Percentiles rank a stretch among this genome's conserved stretches.
These are phyloP conservation scores for Alces alces DNA, from an alignment of 2,113 vertebrate genomes.

Conservation along the genomic window DNA sequence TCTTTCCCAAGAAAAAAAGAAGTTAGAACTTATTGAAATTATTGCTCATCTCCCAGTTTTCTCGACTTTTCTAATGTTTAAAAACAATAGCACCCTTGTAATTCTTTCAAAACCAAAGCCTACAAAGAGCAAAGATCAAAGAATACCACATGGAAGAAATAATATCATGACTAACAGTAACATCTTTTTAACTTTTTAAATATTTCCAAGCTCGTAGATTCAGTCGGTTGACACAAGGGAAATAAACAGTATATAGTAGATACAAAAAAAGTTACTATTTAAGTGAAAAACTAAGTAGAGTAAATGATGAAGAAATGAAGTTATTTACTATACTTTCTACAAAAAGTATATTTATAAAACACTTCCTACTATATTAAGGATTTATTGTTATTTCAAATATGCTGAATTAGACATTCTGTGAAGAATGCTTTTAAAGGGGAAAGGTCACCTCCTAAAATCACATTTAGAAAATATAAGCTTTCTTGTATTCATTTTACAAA, in stretches of 20 bases:
- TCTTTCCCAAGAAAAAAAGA: not conserved
- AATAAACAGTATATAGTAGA: not conserved
- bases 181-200: conserved; percentile 6
- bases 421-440: conserved; percentile 21
- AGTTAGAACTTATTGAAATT: not conserved
- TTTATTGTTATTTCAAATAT: conserved; percentile 11
- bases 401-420: not conserved
- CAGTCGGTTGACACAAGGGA: not conserved
- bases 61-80: not conserved
- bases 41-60: not conserved
- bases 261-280: not conserved
- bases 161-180: not conserved
- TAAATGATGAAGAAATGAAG: not conserved
- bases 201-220: not conserved
- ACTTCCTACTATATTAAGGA: not conserved
- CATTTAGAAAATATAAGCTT: not conserved
- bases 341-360: not conserved
- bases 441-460: not conserved
- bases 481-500: not conserved
- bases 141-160: not conserved
- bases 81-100: not conserved
- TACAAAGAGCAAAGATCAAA: not conserved
- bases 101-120: not conserved
- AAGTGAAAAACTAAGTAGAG: not conserved
- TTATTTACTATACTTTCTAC: not conserved